Evolutionary conservation across 2,888 invertebrate species (phyloP), one percentile per base, ranked within the genome.

Genomic region (Sipha maydis): DNA sequence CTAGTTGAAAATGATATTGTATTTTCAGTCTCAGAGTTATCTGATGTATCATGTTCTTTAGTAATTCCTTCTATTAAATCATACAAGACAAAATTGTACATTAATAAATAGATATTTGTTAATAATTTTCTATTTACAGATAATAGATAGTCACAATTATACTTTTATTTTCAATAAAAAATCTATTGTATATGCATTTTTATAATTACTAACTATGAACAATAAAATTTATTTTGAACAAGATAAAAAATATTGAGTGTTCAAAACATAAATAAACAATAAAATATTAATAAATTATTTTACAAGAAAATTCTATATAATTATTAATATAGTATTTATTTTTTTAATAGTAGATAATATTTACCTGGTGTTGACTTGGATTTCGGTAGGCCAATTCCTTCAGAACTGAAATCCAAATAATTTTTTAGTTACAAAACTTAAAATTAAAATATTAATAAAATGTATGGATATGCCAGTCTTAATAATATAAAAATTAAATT

Each of bases 1-100:
- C 82, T 88, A 11, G 88, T 88, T 41, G 88, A 88, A 88, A 88
- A 88, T 75, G 88, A 88, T 75, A 88, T 82, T 48, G 80, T 88
- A 76, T 82, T 82, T n/a, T 88, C 88, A n/a, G 88, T 28, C 48
- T 88, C 88, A 48, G 88, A 88, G 75, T 88, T 67, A 48, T 88
- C 88, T 48, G 88, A 82, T 48, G 14, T 48, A 28, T 80, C 34
- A 75, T 73, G 56, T 80, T 75, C 80, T 75, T 82, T 88, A 19
- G 75, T 48, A 31, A 78, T 78, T 48, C 34, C 31, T n/a, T 85
- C 77, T 78, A 28, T 34, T 11, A 85, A 85, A 78, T 78, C 7
- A n/a, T 19, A 78, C 48, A 1, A 85, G 19, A 78, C 28, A 31
- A 85, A 77, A 69, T 38, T 76, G 11, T 71, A 71, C 17, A 71